These are phyloP conservation scores for Oscheius sp. DNA, from an alignment of 2,888 invertebrate genomes.

Conservation along the genomic window DNA sequence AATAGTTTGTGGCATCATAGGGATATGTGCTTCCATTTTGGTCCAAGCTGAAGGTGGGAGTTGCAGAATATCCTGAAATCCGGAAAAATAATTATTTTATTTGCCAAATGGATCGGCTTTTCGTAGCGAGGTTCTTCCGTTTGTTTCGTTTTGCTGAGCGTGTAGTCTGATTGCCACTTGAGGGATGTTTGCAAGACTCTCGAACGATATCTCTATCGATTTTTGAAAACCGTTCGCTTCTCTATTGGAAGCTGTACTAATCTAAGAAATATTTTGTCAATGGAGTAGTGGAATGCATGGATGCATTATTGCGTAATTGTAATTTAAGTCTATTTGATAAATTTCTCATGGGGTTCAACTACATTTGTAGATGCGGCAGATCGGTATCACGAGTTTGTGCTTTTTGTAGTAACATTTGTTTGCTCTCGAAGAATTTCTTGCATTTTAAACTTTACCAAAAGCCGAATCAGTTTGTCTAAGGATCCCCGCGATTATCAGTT, in stretches of 20 bases:
- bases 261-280: too few relatives aligned
- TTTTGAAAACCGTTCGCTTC: background rate
- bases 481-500: slow-evolving; percentile 24
- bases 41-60: slow-evolving; percentile 40
- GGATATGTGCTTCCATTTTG: slow-evolving; percentile 34
- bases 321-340: too few relatives aligned
- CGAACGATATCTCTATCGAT: background rate
- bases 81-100: slow-evolving; percentile 6
- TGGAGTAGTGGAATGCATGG: too few relatives aligned
- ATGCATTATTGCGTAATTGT: too few relatives aligned
- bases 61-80: slow-evolving; percentile 47
- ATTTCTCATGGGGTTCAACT: too few relatives aligned
- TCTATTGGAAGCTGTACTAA: too few relatives aligned
- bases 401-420: background rate
- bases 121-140: background rate
- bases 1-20: slow-evolving; percentile 37
- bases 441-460: background rate
- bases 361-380: background rate
- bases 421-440: background rate
- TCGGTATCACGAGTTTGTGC: background rate
- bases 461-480: background rate
- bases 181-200: slow-evolving; percentile 4
- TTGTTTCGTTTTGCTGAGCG: background rate
- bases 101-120: background rate
- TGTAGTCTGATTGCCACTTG: slow-evolving; percentile 13